Percentiles rank a stretch among this genome's conserved stretches.
Conservation (phyloP, 2,888 invertebrate species). For the Noctua janthina region DNA sequence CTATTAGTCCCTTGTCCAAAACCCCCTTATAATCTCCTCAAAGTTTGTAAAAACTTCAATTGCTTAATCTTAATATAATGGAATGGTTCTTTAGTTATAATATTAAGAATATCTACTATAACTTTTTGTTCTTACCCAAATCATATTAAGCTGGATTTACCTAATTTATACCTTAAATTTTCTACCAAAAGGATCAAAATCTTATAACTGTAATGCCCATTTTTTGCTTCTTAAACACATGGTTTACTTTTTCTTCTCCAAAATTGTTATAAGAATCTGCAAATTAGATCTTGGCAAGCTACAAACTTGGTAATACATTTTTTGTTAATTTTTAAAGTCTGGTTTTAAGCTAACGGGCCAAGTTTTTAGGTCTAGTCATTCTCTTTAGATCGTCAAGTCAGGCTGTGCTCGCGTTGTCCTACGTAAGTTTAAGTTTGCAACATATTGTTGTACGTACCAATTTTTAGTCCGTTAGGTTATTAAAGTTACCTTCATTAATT, state of each 20-base stretch:
- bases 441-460: background rate
- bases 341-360: constrained; percentile 19
- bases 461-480: too few relatives aligned
- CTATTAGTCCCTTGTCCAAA: background rate
- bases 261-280: background rate
- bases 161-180: constrained; percentile 8
- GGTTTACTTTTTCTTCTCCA: background rate
- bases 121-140: constrained; percentile 9
- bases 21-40: background rate
- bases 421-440: constrained; percentile 23
- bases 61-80: background rate
- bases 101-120: background rate
- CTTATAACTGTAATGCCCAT: background rate
- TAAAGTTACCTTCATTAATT: too few relatives aligned
- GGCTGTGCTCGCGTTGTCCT: constrained; percentile 8
- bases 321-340: constrained; percentile 14
- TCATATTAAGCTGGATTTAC: background rate
- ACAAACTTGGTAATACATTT: background rate
- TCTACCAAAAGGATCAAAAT: constrained; percentile 14
- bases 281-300: constrained; percentile 7
- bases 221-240: constrained; percentile 17
- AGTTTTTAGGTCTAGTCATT: constrained; percentile 25
- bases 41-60: background rate
- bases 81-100: background rate
- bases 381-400: constrained; percentile 18